Conservation (phyloP, 2,888 invertebrate species). For the Ferrisia virgata region DNA sequence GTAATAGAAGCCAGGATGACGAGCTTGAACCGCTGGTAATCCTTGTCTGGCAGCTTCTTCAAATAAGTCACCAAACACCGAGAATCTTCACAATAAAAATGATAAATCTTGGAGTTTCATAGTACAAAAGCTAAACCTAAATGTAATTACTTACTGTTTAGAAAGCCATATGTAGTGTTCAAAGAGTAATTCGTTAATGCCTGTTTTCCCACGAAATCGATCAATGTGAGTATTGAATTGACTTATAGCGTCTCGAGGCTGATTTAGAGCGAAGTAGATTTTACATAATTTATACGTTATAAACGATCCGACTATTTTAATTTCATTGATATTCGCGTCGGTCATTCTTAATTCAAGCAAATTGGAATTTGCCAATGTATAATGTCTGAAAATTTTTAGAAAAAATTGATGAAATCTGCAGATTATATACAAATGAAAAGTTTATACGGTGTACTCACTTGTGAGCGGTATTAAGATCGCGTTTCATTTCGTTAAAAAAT, state of each 20-base stretch:
- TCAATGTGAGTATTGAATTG: conserved; percentile 92
- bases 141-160: conserved; percentile 69
- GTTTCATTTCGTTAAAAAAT: conserved; percentile 88
- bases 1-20: conserved; percentile 96
- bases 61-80: conserved; percentile 90
- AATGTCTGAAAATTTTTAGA: conserved; percentile 60
- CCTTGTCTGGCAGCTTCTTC: conserved; percentile 91
- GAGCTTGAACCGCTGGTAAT: conserved; percentile 87
- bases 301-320: conserved; percentile 90
- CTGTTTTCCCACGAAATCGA: conserved; percentile 75
- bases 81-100: conserved; percentile 55
- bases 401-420: too few relatives aligned
- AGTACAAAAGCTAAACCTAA: too few relatives aligned
- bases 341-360: conserved; percentile 82
- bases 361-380: conserved; percentile 84
- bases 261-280: conserved; percentile 80
- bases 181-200: conserved; percentile 70
- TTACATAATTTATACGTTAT: conserved; percentile 94
- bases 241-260: conserved; percentile 89
- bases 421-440: too few relatives aligned
- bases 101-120: background rate
- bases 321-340: conserved; percentile 88
- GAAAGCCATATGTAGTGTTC: conserved; percentile 96
- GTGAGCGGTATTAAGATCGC: conserved; percentile 80
- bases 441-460: conserved; percentile 36